phyloP scores from a whole-genome alignment of 2,113 vertebrate species.

The Neodon shergylaensis region DNA sequence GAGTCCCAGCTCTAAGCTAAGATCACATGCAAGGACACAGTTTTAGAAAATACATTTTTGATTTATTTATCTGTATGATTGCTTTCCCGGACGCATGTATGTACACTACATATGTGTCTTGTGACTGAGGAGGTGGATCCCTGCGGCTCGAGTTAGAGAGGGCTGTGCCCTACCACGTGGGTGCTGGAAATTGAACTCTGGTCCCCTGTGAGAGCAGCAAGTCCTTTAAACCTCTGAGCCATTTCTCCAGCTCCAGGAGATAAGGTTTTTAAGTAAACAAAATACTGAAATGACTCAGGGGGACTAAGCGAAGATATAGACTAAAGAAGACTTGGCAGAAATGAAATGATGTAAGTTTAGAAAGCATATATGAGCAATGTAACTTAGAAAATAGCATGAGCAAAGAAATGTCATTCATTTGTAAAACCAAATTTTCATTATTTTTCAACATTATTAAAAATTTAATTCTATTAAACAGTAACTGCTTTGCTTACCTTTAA shows the following conservation, averaged over 20 bases:
- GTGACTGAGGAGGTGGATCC: background rate
- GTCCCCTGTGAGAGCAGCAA: background rate
- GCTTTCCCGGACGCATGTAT: background rate
- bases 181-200: background rate
- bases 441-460: background rate
- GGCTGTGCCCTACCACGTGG: background rate
- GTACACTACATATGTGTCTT: background rate
- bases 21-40: background rate
- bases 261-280: background rate
- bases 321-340: background rate
- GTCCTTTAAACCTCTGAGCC: background rate
- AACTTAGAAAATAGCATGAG: background rate
- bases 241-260: background rate
- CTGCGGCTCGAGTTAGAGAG: background rate
- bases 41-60: background rate
- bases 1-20: background rate
- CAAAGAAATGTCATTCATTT: background rate
- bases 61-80: background rate
- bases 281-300: slow-evolving; percentile 6
- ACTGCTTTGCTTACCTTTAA: background rate
- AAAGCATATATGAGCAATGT: background rate
- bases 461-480: background rate
- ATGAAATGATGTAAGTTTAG: background rate
- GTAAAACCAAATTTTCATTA: slow-evolving; percentile 18
- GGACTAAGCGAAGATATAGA: background rate